Evolutionary conservation across 2,797 vertebrate genomes (phyloP).

Genomic region (Anguilla marmorata): DNA sequence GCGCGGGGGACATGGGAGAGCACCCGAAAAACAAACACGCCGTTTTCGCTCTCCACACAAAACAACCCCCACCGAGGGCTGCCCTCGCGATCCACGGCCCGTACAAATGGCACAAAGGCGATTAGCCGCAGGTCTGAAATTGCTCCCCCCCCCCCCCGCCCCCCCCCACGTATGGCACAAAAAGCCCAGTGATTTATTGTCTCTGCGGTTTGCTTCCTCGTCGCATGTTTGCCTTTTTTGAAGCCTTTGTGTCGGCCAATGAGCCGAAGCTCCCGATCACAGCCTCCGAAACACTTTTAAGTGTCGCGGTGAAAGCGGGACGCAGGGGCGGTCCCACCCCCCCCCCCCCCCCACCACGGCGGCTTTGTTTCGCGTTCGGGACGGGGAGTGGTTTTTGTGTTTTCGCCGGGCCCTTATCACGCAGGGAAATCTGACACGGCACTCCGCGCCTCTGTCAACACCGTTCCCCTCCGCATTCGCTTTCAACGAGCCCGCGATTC

Average conservation of each 20-base stretch:
- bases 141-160: slow-evolving; percentile 56
- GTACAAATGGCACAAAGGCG: slow-evolving; percentile 39
- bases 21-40: slow-evolving; percentile 79
- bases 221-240: slow-evolving; percentile 57
- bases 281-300: slow-evolving; percentile 50
- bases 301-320: slow-evolving; percentile 58
- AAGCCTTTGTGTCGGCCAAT: slow-evolving; percentile 51
- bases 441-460: neutral
- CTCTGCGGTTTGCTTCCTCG: slow-evolving; percentile 53
- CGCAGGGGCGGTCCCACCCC: slow-evolving; percentile 16
- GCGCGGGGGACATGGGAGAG: slow-evolving; percentile 73
- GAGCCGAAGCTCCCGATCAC: slow-evolving; percentile 60
- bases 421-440: slow-evolving; percentile 19
- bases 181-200: slow-evolving; percentile 63
- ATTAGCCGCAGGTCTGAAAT: slow-evolving; percentile 68
- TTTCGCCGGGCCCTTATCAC: neutral
- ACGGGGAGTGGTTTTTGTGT: neutral
- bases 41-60: slow-evolving; percentile 58
- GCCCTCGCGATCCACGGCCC: slow-evolving; percentile 45
- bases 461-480: neutral
- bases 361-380: slow-evolving; percentile 31
- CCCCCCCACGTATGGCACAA: neutral
- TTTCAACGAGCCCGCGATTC: neutral
- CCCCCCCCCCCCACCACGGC: slow-evolving; percentile 7
- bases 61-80: slow-evolving; percentile 62